These are phyloP conservation scores for Hydropotes inermis DNA, from an alignment of 2,113 vertebrate species.

Conservation along the genomic window DNA sequence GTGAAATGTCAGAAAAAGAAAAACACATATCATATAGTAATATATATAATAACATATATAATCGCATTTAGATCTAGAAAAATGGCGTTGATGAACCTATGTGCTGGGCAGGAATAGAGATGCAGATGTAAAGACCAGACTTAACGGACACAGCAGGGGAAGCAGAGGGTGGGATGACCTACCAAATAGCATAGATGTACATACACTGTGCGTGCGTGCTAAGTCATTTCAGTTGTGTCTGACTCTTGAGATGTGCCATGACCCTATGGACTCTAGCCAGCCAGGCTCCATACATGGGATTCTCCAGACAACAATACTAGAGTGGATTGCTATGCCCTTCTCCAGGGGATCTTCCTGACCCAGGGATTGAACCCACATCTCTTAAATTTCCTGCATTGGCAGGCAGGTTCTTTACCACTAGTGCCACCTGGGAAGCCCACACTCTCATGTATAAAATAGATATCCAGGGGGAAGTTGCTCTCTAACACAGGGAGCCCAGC, in stretches of 20 bases:
- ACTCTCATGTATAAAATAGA: background rate
- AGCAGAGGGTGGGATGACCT: background rate
- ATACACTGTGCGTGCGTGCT: accelerated
- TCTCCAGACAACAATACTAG: background rate
- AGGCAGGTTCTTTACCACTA: background rate
- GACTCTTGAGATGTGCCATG: background rate
- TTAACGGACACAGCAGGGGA: background rate
- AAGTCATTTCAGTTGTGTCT: background rate
- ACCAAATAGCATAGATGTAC: background rate
- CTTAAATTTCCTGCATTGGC: background rate
- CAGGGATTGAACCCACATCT: background rate
- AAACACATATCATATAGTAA: background rate
- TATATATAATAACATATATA: background rate
- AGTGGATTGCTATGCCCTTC: background rate
- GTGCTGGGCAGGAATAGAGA: background rate
- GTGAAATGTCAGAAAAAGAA: background rate
- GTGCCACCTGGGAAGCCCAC: background rate
- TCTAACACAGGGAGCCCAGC: background rate
- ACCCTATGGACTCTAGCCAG: background rate
- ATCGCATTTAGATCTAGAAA: background rate
- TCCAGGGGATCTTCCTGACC: background rate
- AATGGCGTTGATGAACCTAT: background rate
- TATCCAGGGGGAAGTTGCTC: background rate
- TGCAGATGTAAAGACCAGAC: background rate
- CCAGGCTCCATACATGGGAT: background rate